Evolutionary conservation across 2,113 vertebrate genomes (phyloP).

Genomic region (Prochilodus magdalenae): DNA sequence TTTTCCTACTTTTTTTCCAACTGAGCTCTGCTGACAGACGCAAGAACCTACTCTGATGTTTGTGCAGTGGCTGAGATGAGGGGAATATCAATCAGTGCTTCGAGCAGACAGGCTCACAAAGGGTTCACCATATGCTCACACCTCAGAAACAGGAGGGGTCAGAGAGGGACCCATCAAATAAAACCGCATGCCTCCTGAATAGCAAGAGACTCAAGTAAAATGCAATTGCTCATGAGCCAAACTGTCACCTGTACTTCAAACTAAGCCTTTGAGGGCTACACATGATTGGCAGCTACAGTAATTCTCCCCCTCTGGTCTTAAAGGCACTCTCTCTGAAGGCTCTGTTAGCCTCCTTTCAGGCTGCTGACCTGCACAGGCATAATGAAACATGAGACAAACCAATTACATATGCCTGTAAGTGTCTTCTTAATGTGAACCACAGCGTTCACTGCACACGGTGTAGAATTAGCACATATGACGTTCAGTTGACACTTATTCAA

Average conservation of each 20-base stretch:
- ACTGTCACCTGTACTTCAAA: not conserved
- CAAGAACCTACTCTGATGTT: conserved; percentile 22
- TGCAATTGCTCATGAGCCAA: not conserved
- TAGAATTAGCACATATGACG: not conserved
- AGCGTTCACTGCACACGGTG: not conserved
- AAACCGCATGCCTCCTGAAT: not conserved
- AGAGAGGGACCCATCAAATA: not conserved
- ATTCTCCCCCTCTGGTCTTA: not conserved
- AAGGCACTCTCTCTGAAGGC: not conserved
- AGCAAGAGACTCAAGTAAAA: not conserved
- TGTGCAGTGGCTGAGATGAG: conserved; percentile 1
- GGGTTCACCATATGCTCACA: not conserved
- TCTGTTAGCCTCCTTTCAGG: not conserved
- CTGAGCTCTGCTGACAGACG: conserved; percentile 13
- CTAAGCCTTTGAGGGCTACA: not conserved
- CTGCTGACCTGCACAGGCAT: not conserved
- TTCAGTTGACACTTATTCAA: not conserved
- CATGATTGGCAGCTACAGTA: conserved; percentile 11
- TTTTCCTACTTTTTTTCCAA: not conserved
- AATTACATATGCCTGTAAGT: not conserved
- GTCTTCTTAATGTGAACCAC: not conserved
- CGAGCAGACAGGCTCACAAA: conserved; percentile 26
- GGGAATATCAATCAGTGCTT: conserved; percentile 31
- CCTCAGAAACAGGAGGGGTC: conserved; percentile 9
- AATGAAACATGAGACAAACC: not conserved